Conservation (phyloP, 2,888 invertebrate species). For the Hololepta plana region DNA sequence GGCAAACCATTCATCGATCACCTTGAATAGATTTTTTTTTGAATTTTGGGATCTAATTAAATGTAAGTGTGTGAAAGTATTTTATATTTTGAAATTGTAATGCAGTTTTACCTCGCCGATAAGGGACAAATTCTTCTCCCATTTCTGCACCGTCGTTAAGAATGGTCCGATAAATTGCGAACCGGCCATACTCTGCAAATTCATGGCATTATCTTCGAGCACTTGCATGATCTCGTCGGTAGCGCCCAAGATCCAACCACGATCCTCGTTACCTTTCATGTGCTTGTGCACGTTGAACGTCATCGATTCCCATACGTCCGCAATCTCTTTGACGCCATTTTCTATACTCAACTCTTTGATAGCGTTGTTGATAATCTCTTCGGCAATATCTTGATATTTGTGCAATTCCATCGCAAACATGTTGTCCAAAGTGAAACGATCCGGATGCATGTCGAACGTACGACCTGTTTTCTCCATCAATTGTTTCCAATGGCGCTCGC, state of each 20-base stretch:
- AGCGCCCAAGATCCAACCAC: slow-evolving; percentile 64
- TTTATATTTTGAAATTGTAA: not conserved
- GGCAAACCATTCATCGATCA: slow-evolving; percentile 73
- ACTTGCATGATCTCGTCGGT: slow-evolving; percentile 68
- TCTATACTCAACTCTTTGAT: slow-evolving; percentile 85
- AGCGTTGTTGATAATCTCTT: slow-evolving; percentile 73
- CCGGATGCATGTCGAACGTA: slow-evolving; percentile 73
- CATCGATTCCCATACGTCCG: slow-evolving; percentile 52
- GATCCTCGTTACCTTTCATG: slow-evolving; percentile 54
- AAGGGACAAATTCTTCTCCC: slow-evolving; percentile 64
- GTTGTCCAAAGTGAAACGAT: slow-evolving; percentile 78
- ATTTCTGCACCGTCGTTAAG: slow-evolving; percentile 59
- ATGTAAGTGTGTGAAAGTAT: no score
- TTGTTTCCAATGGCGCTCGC: slow-evolving; percentile 79
- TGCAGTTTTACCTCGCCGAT: slow-evolving; percentile 59
- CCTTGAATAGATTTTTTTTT: no score
- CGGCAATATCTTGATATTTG: slow-evolving; percentile 68
- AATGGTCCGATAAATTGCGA: slow-evolving; percentile 87
- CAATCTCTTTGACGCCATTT: slow-evolving; percentile 66
- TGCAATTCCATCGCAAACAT: slow-evolving; percentile 88
- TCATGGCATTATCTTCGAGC: slow-evolving; percentile 79
- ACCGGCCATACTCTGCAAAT: slow-evolving; percentile 78
- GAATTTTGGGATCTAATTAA: no score
- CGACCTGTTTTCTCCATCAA: slow-evolving; percentile 73
- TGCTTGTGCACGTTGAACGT: slow-evolving; percentile 47